Percentiles rank a stretch among this genome's conserved stretches.
These are phyloP conservation scores for Temnothorax nylanderi DNA, from an alignment of 1,140 invertebrate species.

Conservation along the genomic window DNA sequence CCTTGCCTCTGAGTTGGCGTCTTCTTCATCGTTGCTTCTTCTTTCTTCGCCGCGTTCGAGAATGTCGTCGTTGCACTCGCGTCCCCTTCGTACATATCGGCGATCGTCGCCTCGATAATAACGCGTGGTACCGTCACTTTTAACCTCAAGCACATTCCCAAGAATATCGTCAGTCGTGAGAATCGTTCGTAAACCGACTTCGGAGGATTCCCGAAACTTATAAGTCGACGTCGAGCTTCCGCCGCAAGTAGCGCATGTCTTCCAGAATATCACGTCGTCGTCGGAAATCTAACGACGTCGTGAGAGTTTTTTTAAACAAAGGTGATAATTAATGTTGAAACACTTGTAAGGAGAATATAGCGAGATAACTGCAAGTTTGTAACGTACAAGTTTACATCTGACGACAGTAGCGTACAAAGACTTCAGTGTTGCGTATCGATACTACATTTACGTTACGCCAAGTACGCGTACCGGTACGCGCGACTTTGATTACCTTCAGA, in stretches of 20 bases:
- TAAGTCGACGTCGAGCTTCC: slow-evolving; percentile 70
- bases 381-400: background rate
- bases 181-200: slow-evolving; percentile 25
- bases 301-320: background rate
- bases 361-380: background rate
- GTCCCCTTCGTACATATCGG: background rate
- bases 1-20: background rate
- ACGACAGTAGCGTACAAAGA: background rate
- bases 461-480: slow-evolving; percentile 24
- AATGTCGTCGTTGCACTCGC: background rate
- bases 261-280: slow-evolving; percentile 51
- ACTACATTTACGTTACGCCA: slow-evolving; percentile 17
- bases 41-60: background rate
- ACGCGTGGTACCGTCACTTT: slow-evolving; percentile 65
- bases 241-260: slow-evolving; percentile 54
- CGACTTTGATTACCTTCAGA: slow-evolving; percentile 68
- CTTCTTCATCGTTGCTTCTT: background rate
- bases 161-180: slow-evolving; percentile 71
- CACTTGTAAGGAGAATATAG: background rate
- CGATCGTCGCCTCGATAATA: slow-evolving; percentile 51
- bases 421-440: background rate
- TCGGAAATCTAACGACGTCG: slow-evolving; percentile 43
- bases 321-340: background rate
- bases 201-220: slow-evolving; percentile 48
- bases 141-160: slow-evolving; percentile 71